Percentiles rank a stretch among this genome's conserved stretches.
Evolutionary conservation across 2,113 vertebrate species (phyloP).

Genomic region (Onychostruthus taczanowskii): DNA sequence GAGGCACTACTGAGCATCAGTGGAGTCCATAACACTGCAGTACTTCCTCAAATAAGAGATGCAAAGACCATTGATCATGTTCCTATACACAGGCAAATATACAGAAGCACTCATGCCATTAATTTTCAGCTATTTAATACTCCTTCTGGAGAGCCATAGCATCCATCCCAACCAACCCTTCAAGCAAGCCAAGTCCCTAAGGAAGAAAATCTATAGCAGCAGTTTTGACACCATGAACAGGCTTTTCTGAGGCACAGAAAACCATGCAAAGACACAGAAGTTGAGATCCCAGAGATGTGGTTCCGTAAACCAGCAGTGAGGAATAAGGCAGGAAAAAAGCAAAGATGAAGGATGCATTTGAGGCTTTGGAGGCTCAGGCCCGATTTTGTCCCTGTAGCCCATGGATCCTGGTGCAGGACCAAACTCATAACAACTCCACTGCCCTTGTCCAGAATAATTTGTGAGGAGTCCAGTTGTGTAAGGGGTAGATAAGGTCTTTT

Average conservation of each 20-base stretch:
- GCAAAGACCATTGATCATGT: background rate
- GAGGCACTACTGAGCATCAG: background rate
- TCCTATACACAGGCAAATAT: background rate
- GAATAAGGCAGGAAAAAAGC: background rate
- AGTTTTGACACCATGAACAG: background rate
- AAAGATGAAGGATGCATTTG: background rate
- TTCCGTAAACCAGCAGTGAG: background rate
- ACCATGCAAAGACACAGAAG: background rate
- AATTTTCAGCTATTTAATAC: background rate
- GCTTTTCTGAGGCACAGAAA: background rate
- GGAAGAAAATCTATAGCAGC: background rate
- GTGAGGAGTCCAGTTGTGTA: background rate
- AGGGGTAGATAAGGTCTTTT: background rate
- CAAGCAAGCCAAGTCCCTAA: background rate
- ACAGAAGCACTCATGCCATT: background rate
- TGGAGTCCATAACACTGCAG: background rate
- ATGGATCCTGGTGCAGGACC: background rate
- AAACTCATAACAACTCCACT: background rate
- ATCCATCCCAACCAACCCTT: background rate
- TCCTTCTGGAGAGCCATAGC: background rate
- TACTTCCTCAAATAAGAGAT: background rate
- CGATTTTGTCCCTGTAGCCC: background rate
- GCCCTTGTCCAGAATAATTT: background rate
- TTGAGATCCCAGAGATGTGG: fast-evolving
- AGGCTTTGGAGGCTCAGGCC: background rate